A percentile compares a stretch with the other conserved stretches of the same genome.
Conservation (phyloP, 2,113 vertebrate species). For the Mirza zaza region DNA sequence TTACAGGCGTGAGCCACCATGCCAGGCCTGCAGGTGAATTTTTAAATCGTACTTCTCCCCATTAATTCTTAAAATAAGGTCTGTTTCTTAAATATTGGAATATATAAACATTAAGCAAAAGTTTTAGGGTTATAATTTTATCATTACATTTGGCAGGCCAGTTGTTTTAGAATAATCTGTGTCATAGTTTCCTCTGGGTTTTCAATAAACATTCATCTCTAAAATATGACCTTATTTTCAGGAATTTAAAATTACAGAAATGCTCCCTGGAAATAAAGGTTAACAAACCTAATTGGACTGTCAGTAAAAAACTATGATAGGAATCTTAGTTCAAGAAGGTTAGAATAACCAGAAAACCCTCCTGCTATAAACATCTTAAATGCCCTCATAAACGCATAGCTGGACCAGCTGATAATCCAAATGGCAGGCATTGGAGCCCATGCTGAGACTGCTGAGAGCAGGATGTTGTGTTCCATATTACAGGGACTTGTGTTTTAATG, state of each 20-base stretch:
- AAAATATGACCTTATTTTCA: constrained; percentile 5
- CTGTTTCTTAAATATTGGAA: constrained; percentile 5
- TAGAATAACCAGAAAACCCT: not conserved
- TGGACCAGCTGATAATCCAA: not conserved
- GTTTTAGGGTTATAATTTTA: constrained; percentile 10
- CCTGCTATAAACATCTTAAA: not conserved
- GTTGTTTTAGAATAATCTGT: not conserved
- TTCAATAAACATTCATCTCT: constrained; percentile 25
- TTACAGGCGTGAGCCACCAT: too few relatives aligned
- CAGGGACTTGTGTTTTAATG: not conserved
- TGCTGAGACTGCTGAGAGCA: not conserved
- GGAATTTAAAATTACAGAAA: not conserved
- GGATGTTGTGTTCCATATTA: not conserved
- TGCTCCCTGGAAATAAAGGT: not conserved
- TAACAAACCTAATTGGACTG: not conserved
- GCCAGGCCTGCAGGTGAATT: not conserved
- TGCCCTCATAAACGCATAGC: not conserved
- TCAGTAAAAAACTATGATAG: not conserved
- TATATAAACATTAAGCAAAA: not conserved
- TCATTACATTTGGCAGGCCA: not conserved
- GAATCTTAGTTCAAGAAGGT: not conserved
- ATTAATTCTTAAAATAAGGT: not conserved
- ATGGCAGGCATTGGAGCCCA: not conserved
- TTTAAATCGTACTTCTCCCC: not conserved
- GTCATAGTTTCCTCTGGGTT: not conserved